Base-by-base conservation (phyloP, 2,888 invertebrate species). In the Habrosyne pyritoides region DNA sequence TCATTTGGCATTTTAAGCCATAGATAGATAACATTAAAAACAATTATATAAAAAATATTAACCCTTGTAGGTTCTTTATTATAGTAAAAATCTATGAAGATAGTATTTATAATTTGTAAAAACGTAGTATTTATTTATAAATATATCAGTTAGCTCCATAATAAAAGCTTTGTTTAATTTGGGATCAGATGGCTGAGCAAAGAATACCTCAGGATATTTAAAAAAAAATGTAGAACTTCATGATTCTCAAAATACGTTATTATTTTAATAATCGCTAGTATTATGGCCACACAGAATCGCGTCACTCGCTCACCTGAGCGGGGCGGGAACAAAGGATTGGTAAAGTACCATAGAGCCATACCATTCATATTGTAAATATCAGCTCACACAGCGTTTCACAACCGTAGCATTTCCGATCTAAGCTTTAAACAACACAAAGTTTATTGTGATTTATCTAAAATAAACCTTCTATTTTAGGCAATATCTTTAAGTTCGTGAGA, bases 291-390 rank as follows among this genome's bases (percentile, higher is more conserved):
- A 66, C 63, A 55, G 61, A 51, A 51, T 59, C 61, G 54, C 64
- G 66, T 63, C 57, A 33, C n/a, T 33, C 33, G 33, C 33, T 33
- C 57, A 53, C 33, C 33, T n/a, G n/a, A 33, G 33, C 56, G 57
- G 60, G 53, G 53, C 57, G 61, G 68, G 69, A 81, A 83, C 83
- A 81, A 81, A 79, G 77, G 72, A 76, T 79, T 76, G 70, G 30
- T 30, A n/a, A 33, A 42, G 42, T 42, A 42, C 14, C 42, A 72
- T 63, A 66, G 69, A 70, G 61, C 70, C 60, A 63, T 66, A 69
- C 70, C 72, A 68, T 77, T 79, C 73, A 75, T 75, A 75, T 71
- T 71, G 70, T 73, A 77, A 83, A 83, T 83, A 83, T 79, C 81
- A 80, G 59, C 59, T 53, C 52, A 52, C 14, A 18, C 14, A 42